Evolutionary conservation across 1,140 invertebrate species (phyloP).

Genomic region (Conopomorpha cramerella): DNA sequence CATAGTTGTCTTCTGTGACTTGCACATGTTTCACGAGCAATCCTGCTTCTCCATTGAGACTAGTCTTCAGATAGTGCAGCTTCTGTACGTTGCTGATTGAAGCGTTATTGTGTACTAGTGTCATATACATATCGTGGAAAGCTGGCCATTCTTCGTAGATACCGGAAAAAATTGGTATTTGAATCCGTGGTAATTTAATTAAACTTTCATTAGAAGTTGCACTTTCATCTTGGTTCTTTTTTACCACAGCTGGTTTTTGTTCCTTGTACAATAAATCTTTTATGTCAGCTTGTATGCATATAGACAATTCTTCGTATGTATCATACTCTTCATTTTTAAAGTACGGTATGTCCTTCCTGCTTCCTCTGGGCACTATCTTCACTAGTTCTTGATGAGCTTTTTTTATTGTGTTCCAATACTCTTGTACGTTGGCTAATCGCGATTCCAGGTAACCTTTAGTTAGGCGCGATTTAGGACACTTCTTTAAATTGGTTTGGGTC

Average conservation of each 20-base stretch:
- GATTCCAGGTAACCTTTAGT: neutral
- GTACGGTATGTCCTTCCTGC: neutral
- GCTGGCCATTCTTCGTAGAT: too few species aligned
- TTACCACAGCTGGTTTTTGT: too few species aligned
- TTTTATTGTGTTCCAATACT: neutral
- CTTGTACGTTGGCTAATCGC: neutral
- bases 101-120: neutral
- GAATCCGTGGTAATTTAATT: too few species aligned
- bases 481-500: neutral
- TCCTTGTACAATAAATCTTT: constrained; percentile 1
- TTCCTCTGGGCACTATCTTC: neutral
- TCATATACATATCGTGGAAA: too few species aligned
- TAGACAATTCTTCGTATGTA: neutral
- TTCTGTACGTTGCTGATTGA: too few species aligned
- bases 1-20: too few species aligned
- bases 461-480: neutral
- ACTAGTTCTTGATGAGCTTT: neutral
- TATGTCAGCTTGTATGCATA: neutral
- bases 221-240: too few species aligned
- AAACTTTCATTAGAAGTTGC: too few species aligned
- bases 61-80: too few species aligned
- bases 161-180: too few species aligned
- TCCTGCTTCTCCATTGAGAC: too few species aligned
- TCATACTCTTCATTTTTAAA: neutral
- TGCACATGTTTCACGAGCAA: too few species aligned